Evolutionary conservation across 2,797 vertebrate genomes (phyloP).

Genomic region (Choloepus didactylus): DNA sequence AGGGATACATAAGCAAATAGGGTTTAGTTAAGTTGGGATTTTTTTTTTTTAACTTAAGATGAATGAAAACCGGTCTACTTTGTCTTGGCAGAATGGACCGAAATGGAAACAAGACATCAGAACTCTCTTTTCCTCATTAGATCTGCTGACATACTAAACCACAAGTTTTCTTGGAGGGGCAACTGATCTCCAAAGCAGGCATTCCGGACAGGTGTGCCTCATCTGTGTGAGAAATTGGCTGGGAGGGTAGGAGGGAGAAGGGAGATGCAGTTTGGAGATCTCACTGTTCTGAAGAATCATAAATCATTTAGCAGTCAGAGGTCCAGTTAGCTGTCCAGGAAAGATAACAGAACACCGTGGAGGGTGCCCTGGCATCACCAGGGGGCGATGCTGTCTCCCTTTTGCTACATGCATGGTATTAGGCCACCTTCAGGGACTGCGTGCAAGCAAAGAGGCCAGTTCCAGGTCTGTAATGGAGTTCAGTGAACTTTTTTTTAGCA

Average conservation of each 20-base stretch:
- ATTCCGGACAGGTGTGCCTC: background rate
- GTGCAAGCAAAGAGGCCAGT: background rate
- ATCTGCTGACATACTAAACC: background rate
- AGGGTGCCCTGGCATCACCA: constrained; percentile 61
- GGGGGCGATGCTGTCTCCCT: constrained; percentile 77
- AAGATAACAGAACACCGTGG: background rate
- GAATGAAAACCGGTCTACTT: constrained; percentile 32
- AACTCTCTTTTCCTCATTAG: background rate
- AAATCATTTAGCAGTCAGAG: background rate
- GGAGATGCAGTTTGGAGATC: background rate
- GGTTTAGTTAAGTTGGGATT: background rate
- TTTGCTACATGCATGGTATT: fast-evolving
- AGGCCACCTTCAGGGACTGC: background rate
- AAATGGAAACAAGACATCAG: constrained; percentile 20
- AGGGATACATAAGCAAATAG: background rate
- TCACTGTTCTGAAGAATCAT: background rate
- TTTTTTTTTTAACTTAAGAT: constrained; percentile 41
- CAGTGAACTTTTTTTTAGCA: background rate
- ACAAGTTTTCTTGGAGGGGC: background rate
- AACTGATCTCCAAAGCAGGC: background rate
- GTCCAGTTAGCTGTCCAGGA: background rate
- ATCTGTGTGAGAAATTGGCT: background rate
- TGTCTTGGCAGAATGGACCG: background rate
- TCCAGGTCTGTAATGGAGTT: background rate
- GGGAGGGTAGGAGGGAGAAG: background rate